Evolutionary conservation across 2,113 vertebrate genomes (phyloP).

Genomic region (Colistium nudipinnis): DNA sequence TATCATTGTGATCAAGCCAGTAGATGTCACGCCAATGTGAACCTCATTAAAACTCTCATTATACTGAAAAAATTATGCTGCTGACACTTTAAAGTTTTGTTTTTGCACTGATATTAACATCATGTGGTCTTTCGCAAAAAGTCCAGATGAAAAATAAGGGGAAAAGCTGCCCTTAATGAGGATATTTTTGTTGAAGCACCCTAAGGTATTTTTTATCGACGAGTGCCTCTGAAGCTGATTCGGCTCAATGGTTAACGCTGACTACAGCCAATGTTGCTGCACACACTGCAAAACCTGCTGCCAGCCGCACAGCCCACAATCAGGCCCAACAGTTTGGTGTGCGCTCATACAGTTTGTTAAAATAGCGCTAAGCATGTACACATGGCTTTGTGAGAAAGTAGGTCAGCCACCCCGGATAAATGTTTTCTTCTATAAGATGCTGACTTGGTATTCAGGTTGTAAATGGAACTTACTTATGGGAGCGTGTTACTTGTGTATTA

Average conservation of each 20-base stretch:
- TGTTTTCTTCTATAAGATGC: not conserved
- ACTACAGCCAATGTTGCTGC: not conserved
- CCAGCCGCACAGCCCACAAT: not conserved
- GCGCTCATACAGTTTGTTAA: not conserved
- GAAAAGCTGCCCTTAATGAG: not conserved
- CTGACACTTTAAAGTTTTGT: not conserved
- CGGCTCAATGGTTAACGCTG: not conserved
- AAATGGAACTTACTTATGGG: not conserved
- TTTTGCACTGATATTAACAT: not conserved
- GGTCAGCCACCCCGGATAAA: not conserved
- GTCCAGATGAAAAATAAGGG: not conserved
- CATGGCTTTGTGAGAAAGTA: too few species aligned
- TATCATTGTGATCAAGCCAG: not conserved
- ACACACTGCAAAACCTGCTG: not conserved
- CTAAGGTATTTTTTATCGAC: not conserved
- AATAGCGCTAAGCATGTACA: too few species aligned
- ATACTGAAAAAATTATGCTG: not conserved
- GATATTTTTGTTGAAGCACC: not conserved
- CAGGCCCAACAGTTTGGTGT: not conserved
- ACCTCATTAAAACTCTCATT: not conserved
- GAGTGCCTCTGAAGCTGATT: constrained; percentile 8
- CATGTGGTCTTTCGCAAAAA: not conserved
- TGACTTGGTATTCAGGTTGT: not conserved
- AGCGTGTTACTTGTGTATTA: too few species aligned
- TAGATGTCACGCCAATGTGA: not conserved